Evolutionary conservation across 2,888 invertebrate genomes (phyloP), one percentile per base, ranked within the genome.

Genomic region (Molanna angustata): DNA sequence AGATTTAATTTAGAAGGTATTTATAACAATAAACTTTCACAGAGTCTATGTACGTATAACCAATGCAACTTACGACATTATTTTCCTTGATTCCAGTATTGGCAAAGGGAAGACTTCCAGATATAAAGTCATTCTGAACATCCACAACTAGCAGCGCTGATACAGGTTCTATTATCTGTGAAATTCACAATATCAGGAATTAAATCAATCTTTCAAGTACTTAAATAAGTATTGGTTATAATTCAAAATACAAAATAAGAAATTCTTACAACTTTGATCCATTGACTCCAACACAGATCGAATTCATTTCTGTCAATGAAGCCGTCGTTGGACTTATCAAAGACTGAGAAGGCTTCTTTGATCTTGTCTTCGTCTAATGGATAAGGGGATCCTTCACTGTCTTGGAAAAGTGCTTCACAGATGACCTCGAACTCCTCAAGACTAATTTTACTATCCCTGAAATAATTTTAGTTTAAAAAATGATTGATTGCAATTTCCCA

Each of bases 61-160:
- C n/a, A n/a, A n/a, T n/a, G n/a, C n/a, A n/a, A n/a, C n/a, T n/a
- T n/a, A n/a, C n/a, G n/a, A n/a, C n/a, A n/a, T n/a, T n/a, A n/a
- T n/a, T n/a, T n/a, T n/a, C n/a, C n/a, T n/a, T n/a, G n/a, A n/a
- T n/a, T n/a, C n/a, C n/a, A n/a, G n/a, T n/a, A n/a, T n/a, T n/a
- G n/a, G n/a, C n/a, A n/a, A n/a, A n/a, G n/a, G 14, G 9, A 7
- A 41, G n/a, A 3, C 20, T 21, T 4, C 41, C 41, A 11, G 17
- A 17, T 14, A 41, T 41, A 14, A 41, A 41, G n/a, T 41, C 41
- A 41, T 41, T 41, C 13, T 41, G 41, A 7, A 41, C 41, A 41
- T 41, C 41, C 13, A 41, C 41, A 6, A 41, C 21, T 2, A 41
- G 4, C 19, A 41, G 18, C 6, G 41, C 41, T 9, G 20, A 13